Evolutionary conservation across 2,113 vertebrate species (phyloP).

Genomic region (Podarcis muralis): DNA sequence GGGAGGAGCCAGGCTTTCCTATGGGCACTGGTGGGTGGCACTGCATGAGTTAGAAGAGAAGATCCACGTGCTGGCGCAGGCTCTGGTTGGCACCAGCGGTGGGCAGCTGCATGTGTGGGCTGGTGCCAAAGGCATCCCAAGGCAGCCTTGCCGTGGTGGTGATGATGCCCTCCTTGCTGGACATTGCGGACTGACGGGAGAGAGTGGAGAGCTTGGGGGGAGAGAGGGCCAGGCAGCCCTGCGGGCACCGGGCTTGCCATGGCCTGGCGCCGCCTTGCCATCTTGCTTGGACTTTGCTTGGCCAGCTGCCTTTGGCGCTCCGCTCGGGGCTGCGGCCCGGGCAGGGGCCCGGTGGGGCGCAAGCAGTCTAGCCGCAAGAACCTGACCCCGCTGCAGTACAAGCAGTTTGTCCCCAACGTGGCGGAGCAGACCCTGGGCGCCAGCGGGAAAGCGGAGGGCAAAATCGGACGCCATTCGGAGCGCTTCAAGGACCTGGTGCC

Average conservation of each 20-base stretch:
- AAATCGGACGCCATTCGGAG: conserved; percentile 73
- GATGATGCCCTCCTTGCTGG: conserved; percentile 32
- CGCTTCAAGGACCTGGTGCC: conserved; percentile 78
- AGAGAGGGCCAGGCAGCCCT: conserved; percentile 15
- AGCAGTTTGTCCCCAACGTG: conserved; percentile 79
- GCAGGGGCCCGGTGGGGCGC: conserved; percentile 78
- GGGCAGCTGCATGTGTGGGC: conserved; percentile 28
- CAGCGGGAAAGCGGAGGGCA: conserved; percentile 79
- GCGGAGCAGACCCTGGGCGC: conserved; percentile 81
- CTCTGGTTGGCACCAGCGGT: not conserved
- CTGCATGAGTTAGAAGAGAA: not conserved
- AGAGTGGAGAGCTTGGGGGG: not conserved
- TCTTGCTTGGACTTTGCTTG: conserved; percentile 69
- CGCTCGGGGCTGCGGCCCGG: conserved; percentile 87
- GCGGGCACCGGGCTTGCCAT: conserved; percentile 50
- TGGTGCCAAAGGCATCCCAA: conserved; percentile 47
- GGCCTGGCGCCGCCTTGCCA: conserved; percentile 72
- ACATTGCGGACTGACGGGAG: conserved; percentile 24
- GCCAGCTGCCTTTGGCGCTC: conserved; percentile 72
- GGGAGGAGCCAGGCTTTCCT: not conserved
- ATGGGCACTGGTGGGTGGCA: conserved; percentile 6
- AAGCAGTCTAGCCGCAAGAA: conserved; percentile 71
- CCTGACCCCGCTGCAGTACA: conserved; percentile 78
- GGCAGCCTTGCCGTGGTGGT: not conserved
- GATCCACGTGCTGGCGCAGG: not conserved